A percentile compares a stretch with the other conserved stretches of the same genome.
These are phyloP conservation scores for Ephestia elutella DNA, from an alignment of 1,140 invertebrate genomes.

Conservation along the genomic window DNA sequence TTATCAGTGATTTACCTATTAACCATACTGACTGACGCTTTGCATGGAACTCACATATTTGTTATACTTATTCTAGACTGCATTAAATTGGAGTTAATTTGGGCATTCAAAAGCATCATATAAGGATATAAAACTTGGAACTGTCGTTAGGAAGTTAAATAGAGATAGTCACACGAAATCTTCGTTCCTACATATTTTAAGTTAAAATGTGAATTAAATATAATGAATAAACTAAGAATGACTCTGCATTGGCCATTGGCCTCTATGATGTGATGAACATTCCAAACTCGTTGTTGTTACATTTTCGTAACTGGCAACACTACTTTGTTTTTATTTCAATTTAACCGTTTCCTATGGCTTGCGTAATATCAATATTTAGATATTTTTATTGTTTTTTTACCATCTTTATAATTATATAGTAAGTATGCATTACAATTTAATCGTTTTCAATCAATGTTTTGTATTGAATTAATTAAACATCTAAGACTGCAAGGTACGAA, in stretches of 20 bases:
- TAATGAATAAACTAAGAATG: not conserved
- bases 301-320: not conserved
- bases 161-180: not conserved
- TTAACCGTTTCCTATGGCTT: not conserved
- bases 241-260: not conserved
- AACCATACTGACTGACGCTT: not conserved
- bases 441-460: constrained; percentile 4
- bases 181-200: not conserved
- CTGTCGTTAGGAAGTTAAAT: not conserved
- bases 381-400: constrained; percentile 7
- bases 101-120: not conserved
- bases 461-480: constrained; percentile 1
- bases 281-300: not conserved
- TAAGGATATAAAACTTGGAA: not conserved
- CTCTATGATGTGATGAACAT: not conserved
- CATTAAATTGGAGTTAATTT: not conserved
- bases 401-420: not conserved
- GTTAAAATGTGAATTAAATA: not conserved
- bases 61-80: not conserved
- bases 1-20: not conserved
- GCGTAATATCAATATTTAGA: not conserved
- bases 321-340: not conserved
- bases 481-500: not conserved
- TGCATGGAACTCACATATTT: not conserved
- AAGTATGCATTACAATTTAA: constrained; percentile 2